Evolutionary conservation across 2,113 vertebrate genomes (phyloP).

Genomic region (Brachyhypopomus gauderio): DNA sequence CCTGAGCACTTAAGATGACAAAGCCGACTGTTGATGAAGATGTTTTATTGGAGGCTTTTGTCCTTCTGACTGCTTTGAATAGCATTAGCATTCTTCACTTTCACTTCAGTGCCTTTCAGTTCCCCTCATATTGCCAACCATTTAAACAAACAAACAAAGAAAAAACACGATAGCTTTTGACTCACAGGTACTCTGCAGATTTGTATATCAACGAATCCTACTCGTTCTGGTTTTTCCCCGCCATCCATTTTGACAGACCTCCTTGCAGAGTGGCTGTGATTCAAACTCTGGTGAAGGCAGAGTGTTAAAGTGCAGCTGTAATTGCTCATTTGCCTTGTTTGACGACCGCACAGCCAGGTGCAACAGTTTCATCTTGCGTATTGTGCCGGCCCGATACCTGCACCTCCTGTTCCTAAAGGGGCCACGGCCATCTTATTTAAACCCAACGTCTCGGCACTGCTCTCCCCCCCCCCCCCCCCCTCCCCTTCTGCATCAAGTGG

Average conservation of each 20-base stretch:
- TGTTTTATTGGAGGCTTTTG: constrained; percentile 17
- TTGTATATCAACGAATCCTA: background rate
- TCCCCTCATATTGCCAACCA: constrained; percentile 3
- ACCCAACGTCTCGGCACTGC: constrained; percentile 22
- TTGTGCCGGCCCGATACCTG: constrained; percentile 23
- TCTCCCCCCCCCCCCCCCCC: background rate
- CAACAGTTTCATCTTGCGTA: background rate
- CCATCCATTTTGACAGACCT: background rate
- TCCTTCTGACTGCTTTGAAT: constrained; percentile 1
- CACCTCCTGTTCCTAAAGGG: constrained; percentile 42
- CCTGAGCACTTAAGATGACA: background rate
- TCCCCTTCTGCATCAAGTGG: constrained; percentile 39
- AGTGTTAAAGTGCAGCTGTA: constrained; percentile 28
- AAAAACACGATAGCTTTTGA: background rate
- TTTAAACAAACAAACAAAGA: background rate
- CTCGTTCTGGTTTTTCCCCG: background rate
- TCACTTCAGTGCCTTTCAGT: constrained; percentile 22
- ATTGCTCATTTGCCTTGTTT: constrained; percentile 2
- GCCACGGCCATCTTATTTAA: constrained; percentile 45
- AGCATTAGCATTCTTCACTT: constrained; percentile 22
- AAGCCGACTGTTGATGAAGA: constrained; percentile 21
- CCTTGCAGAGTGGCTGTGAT: constrained; percentile 18
- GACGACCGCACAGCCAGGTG: constrained; percentile 12
- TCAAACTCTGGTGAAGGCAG: constrained; percentile 9
- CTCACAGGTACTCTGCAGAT: constrained; percentile 25